Evolutionary conservation across 2,888 invertebrate species (phyloP).

Genomic region (Mythimna vitellina): DNA sequence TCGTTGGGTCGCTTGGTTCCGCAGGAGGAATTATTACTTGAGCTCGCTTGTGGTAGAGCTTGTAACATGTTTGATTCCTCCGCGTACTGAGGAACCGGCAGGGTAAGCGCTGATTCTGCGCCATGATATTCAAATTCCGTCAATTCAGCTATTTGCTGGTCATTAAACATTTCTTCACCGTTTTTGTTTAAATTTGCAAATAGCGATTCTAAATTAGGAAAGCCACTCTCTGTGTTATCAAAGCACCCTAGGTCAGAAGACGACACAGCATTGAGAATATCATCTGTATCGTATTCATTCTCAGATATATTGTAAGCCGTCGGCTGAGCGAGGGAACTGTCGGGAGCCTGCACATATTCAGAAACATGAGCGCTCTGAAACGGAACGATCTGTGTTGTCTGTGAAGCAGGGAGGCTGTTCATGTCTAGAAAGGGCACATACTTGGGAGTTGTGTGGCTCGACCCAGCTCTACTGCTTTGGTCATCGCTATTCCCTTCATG

Average conservation of each 20-base stretch:
- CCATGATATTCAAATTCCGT: neutral
- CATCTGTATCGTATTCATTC: conserved; percentile 14
- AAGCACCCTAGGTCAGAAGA: conserved; percentile 35
- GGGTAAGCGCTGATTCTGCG: neutral
- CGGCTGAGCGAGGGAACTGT: neutral
- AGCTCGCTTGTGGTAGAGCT: conserved; percentile 34
- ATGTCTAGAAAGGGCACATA: conserved; percentile 1
- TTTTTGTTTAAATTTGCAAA: conserved; percentile 19
- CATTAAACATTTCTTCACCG: neutral
- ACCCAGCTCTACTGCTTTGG: neutral
- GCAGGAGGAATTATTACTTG: conserved; percentile 15
- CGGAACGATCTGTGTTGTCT: conserved; percentile 8
- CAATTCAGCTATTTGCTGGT: neutral
- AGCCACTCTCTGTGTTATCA: conserved; percentile 27
- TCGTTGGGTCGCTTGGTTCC: conserved; percentile 68
- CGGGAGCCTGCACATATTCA: conserved; percentile 11
- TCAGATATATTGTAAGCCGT: conserved; percentile 5
- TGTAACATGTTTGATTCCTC: conserved; percentile 12
- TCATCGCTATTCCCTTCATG: neutral
- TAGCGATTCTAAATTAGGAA: conserved; percentile 25
- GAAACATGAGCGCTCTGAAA: conserved; percentile 12
- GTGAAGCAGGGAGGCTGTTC: neutral
- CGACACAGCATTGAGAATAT: neutral
- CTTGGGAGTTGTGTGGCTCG: conserved; percentile 8
- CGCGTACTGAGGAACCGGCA: neutral